Evolutionary conservation across 2,113 vertebrate species (phyloP).

Genomic region (Rhinolophus sinicus): DNA sequence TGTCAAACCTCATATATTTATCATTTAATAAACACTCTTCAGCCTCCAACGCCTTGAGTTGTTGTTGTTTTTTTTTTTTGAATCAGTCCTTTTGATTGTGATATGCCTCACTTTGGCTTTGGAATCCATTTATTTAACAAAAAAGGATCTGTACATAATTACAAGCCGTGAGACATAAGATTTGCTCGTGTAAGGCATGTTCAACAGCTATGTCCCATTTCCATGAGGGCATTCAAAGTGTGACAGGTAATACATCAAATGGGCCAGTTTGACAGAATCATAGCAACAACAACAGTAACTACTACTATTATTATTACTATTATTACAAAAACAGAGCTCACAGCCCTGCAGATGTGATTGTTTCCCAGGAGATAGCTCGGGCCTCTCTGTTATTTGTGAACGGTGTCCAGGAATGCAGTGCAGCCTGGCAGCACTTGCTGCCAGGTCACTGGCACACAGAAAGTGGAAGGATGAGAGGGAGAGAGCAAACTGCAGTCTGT

Average conservation of each 20-base stretch:
- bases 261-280: conserved; percentile 37
- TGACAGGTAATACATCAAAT: conserved; percentile 59
- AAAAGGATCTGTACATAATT: conserved; percentile 57
- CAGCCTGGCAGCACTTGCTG: conserved; percentile 64
- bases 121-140: conserved; percentile 6
- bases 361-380: conserved; percentile 73
- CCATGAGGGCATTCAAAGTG: conserved; percentile 60
- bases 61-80: neutral
- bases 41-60: neutral
- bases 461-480: neutral
- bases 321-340: conserved; percentile 34
- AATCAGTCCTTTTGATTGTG: neutral
- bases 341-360: conserved; percentile 62
- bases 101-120: conserved; percentile 58
- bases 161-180: neutral
- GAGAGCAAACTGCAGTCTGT: neutral
- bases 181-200: conserved; percentile 48
- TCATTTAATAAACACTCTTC: conserved; percentile 2
- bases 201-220: conserved; percentile 38
- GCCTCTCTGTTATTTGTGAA: conserved; percentile 61
- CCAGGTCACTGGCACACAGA: conserved; percentile 52
- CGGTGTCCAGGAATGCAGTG: conserved; percentile 38
- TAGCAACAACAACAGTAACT: neutral
- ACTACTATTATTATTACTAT: neutral
- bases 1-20: neutral